Evolutionary conservation across 2,888 invertebrate species (phyloP).

Genomic region (Galerucella pusilla): DNA sequence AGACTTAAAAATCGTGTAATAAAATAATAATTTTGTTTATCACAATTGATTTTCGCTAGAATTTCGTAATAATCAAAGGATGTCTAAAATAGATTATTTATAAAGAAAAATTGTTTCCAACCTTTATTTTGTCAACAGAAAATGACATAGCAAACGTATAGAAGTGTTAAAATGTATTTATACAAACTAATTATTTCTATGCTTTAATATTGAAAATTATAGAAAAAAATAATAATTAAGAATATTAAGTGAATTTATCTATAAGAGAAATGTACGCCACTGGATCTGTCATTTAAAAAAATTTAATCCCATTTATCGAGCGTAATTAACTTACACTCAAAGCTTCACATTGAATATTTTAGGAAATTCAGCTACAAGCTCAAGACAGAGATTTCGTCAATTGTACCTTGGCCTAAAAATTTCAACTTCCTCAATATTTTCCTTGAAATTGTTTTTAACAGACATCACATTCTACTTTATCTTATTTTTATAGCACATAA

Average conservation of each 20-base stretch:
- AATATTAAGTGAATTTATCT: too few species aligned
- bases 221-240: too few species aligned
- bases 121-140: too few species aligned
- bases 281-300: neutral
- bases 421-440: conserved; percentile 12
- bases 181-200: too few species aligned
- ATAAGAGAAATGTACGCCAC: neutral
- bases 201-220: too few species aligned
- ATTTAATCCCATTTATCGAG: neutral
- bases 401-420: conserved; percentile 2
- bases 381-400: conserved; percentile 10
- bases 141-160: too few species aligned
- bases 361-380: neutral
- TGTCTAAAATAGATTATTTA: too few species aligned
- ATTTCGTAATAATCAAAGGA: too few species aligned
- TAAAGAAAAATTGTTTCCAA: too few species aligned
- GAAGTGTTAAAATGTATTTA: too few species aligned
- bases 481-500: conserved; percentile 11
- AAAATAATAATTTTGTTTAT: neutral
- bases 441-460: conserved; percentile 10
- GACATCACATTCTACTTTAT: conserved; percentile 4
- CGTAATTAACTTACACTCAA: neutral
- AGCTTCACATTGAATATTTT: conserved; percentile 11
- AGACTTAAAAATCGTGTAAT: neutral
- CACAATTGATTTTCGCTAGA: too few species aligned